Percentiles rank a stretch among this genome's conserved stretches.
phyloP scores from a whole-genome alignment of 2,113 vertebrate genomes.

The Odocoileus hemionus region DNA sequence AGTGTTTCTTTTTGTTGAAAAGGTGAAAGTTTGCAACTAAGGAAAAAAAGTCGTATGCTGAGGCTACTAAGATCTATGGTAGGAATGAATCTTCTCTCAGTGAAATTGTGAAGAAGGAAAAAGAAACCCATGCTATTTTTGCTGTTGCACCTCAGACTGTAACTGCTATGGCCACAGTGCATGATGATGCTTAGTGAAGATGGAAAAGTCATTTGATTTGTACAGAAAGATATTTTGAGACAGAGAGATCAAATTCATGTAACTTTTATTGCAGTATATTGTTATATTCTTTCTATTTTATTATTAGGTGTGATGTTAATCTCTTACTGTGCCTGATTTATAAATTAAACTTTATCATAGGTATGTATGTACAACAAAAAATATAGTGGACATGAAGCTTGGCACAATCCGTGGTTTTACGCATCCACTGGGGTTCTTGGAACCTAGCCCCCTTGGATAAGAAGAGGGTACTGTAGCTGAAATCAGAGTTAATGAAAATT shows the following conservation, averaged over 20 bases:
- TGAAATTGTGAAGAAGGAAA: not conserved
- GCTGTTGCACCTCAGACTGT: not conserved
- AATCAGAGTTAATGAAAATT: conserved; percentile 3
- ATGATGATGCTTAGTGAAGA: not conserved
- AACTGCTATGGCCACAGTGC: not conserved
- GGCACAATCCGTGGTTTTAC: not conserved
- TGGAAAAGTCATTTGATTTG: not conserved
- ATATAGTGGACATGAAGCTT: not conserved
- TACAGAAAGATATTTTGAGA: not conserved
- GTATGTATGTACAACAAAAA: not conserved
- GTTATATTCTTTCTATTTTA: not conserved
- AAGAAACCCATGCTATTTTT: not conserved
- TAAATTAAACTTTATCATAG: not conserved
- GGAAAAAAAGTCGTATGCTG: not conserved
- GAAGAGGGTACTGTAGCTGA: not conserved
- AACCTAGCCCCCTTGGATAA: not conserved
- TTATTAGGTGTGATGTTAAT: not conserved
- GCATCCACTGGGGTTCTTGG: not conserved
- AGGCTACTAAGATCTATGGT: not conserved
- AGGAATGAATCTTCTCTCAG: not conserved
- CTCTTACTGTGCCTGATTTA: not conserved
- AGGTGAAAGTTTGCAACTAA: not conserved
- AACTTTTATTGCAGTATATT: not conserved
- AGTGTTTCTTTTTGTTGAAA: not conserved
- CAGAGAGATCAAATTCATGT: not conserved